phyloP scores from a whole-genome alignment of 35 echinoderm and acorn worm species.

The Ophiothrix spiculata region DNA sequence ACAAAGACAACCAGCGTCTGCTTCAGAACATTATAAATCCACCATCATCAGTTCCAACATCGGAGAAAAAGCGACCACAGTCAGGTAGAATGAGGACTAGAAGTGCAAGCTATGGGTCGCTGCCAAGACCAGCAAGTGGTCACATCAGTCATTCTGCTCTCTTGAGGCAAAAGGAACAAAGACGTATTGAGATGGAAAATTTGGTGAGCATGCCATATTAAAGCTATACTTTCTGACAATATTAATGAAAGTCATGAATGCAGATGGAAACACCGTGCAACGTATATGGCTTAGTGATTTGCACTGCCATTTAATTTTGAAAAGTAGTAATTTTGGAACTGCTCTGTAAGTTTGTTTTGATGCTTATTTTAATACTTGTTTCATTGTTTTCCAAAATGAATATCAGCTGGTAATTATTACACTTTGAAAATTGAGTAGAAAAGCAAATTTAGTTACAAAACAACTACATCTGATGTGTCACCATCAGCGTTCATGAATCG shows the following conservation, averaged over 20 bases:
- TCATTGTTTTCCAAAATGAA: no score
- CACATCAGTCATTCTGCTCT: constrained; percentile 84
- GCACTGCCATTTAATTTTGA: no score
- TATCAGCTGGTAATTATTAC: no score
- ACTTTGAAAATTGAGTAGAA: no score
- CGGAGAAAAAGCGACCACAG: not conserved
- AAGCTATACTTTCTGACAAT: not conserved
- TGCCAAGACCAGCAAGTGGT: not conserved
- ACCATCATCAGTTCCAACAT: constrained; percentile 4
- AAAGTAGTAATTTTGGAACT: no score
- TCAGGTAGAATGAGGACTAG: not conserved
- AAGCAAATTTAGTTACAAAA: no score
- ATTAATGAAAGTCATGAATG: not conserved
- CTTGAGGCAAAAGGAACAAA: constrained; percentile 73
- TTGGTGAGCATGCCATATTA: constrained; percentile 48
- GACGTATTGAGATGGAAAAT: constrained; percentile 95
- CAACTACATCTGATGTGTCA: no score
- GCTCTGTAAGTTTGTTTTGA: not conserved
- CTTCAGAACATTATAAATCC: constrained; percentile 66
- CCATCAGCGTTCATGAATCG: no score
- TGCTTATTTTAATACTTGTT: no score
- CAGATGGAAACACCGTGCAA: not conserved
- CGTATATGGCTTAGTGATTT: not conserved
- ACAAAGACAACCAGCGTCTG: constrained; percentile 85
- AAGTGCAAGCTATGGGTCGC: not conserved